Evolutionary conservation across 2,888 invertebrate genomes (phyloP), one percentile per base, ranked within the genome.

Genomic region (Poecilus cupreus): DNA sequence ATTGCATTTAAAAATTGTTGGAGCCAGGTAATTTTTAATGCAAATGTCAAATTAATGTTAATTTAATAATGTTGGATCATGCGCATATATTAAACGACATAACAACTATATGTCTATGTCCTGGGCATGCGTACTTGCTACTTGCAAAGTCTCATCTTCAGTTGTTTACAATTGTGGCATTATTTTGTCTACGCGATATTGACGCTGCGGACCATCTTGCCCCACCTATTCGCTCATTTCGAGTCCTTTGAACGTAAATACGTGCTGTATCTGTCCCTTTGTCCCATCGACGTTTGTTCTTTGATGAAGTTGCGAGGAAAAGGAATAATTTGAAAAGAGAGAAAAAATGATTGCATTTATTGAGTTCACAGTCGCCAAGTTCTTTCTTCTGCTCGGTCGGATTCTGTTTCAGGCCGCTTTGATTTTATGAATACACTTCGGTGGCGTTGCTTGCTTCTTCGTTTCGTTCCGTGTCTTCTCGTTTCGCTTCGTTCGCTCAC

Each of bases 391-490:
- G 79, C 79, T 70, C 51, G 68, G 51, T 68, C 39, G 79, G 49
- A 24, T 70, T 49, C 70, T 68, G 79, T 79, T 70, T 79, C 79
- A 54, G 24, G 22, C 49, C 37, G 68, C 79, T 79, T 79, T 79
- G 79, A 79, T 79, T 79, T 70, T 22, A 70, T 70, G 49, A 79
- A 79, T 79, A 79, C 64, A 68, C 64, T 68, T 20, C 64, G 64
- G 60, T 60, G 32, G 18, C 64, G 64, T 46, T 64, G 60, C 57
- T 24, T 78, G 64, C 78, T 57, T 77, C 54, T 75, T 60, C 60
- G 22, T 54, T 54, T 54, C 54, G 20, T 54, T 54, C 22, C 74
- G 46, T 37, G 51, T 18, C 54, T 54, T 24, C 54, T 20, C 2
- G 54, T 64, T 64, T 78, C 78, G 46, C 60, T 24, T 22, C 57